These are phyloP conservation scores for Galagoides demidoff DNA, from an alignment of 2,797 vertebrate genomes.

Conservation along the genomic window DNA sequence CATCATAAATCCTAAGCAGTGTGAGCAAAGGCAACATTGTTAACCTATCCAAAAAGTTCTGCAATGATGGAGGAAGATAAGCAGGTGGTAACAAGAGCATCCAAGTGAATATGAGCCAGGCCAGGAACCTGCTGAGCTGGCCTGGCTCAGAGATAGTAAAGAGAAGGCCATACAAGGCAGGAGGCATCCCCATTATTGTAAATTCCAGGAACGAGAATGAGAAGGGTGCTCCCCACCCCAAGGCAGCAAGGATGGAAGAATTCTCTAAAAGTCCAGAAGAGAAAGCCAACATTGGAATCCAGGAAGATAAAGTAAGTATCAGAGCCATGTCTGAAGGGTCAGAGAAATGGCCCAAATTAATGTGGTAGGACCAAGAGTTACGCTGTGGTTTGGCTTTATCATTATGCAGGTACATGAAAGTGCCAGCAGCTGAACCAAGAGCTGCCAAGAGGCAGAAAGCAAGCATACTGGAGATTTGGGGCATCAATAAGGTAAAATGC, in stretches of 20 bases:
- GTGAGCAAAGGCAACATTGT: background rate
- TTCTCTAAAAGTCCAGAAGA: background rate
- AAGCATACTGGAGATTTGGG: background rate
- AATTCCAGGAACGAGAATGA: background rate
- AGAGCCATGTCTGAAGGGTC: background rate
- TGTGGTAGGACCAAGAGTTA: background rate
- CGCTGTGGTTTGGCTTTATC: background rate
- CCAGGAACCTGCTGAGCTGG: background rate
- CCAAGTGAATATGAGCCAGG: background rate
- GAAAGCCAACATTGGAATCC: background rate
- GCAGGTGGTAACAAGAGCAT: conserved; percentile 8
- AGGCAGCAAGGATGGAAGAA: no score
- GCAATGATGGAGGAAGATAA: background rate
- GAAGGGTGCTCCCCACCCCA: background rate
- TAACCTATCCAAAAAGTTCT: background rate
- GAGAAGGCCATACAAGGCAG: background rate
- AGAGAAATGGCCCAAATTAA: background rate
- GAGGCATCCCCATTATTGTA: background rate
- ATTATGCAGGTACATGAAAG: background rate
- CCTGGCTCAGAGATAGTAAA: background rate
- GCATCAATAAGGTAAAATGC: background rate
- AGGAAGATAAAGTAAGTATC: background rate
- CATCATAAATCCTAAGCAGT: background rate
- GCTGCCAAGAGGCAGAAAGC: background rate
- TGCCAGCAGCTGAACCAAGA: background rate